These are phyloP conservation scores for Zapornia atra DNA, from an alignment of 2,113 vertebrate genomes.

Conservation along the genomic window DNA sequence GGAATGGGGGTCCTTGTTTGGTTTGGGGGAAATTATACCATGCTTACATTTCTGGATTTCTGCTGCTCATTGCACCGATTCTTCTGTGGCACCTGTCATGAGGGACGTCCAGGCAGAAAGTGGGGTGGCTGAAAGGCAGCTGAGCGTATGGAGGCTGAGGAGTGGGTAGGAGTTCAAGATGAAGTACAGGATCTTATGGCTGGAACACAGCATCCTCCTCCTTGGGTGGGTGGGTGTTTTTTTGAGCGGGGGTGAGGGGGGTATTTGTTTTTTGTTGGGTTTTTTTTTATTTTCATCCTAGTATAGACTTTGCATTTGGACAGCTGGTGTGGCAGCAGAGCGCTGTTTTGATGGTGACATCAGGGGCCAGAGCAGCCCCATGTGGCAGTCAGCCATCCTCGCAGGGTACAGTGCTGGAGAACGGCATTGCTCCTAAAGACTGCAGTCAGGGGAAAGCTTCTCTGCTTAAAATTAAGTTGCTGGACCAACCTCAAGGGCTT, in stretches of 20 bases:
- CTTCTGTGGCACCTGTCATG: not conserved
- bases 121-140: not conserved
- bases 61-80: not conserved
- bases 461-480: not conserved
- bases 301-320: not conserved
- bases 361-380: not conserved
- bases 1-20: not conserved
- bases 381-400: not conserved
- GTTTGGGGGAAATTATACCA: not conserved
- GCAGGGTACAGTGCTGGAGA: accelerated
- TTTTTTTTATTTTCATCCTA: not conserved
- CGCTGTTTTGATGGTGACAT: not conserved
- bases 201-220: not conserved
- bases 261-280: too few species aligned
- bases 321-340: not conserved
- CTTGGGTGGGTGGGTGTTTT: too few species aligned
- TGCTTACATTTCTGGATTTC: not conserved
- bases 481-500: not conserved
- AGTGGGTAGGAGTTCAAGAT: not conserved
- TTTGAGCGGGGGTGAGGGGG: too few species aligned
- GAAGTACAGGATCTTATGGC: not conserved
- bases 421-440: not conserved
- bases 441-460: not conserved
- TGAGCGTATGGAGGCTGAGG: not conserved
- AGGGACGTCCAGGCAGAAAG: not conserved